Evolutionary conservation across 1,140 invertebrate genomes (phyloP), one percentile per base, ranked within the genome.

Genomic region (Megathymus violae): DNA sequence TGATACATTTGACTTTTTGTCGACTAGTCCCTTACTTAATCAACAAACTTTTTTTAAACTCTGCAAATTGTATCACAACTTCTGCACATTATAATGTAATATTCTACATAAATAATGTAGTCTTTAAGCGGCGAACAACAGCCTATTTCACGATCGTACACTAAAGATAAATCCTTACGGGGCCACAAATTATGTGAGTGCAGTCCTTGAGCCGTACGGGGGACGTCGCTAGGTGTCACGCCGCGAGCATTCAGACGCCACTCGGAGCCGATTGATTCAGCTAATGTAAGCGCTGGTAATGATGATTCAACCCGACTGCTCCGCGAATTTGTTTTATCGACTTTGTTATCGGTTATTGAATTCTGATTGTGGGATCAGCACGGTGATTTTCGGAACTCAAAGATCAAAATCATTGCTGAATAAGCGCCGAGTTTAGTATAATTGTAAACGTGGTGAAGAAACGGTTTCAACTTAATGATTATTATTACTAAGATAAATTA

Each of bases 241-340:
- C 19, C 16, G 1, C 5, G 43, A 44, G 71, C 73, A 82, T 85
- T 83, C 67, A 76, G 11, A 34, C 59, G 82, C 69, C 82, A 83
- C 68, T 85, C 67, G 16, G 14, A 15, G 15, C 34, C 63, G 78
- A 85, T 80, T 82, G 80, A 85, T 80, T 78, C 78, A 69, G 69
- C 74, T 83, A 80, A 83, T 80, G 71, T 77, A 76, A 77, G 73
- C 79, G 64, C 60, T 70, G 76, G 68, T 80, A 77, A 82, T 80
- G 79, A 77, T 72, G 61, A 64, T 74, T 64, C 64, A 54, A 50
- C 25, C 58, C 50, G 67, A 62, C 62, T 65, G 60, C 47, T 65
- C 34, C 44, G 56, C 44, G 54, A 46, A 58, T 70, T 66, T 62
- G 56, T 64, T 50, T 43, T 48, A 54, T 46, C 61, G 48, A 47